Evolutionary conservation across 2,888 invertebrate species (phyloP).

Genomic region (Drosophila macrothrix): DNA sequence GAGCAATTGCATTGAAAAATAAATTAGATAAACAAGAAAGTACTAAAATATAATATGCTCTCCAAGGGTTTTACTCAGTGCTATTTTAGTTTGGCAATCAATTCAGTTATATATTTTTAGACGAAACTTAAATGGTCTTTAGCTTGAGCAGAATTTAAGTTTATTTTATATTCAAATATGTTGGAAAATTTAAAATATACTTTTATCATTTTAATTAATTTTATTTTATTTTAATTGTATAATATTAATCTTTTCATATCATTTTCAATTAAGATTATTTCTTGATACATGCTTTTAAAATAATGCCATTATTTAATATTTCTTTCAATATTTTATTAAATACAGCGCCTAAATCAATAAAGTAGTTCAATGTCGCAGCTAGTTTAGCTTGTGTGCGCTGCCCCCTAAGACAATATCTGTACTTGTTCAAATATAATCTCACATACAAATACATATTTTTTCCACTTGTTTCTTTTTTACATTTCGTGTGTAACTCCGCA

Average conservation of each 20-base stretch:
- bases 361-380: slow-evolving; percentile 37
- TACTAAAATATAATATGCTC: not conserved
- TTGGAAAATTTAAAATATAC: not conserved
- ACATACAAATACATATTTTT: not conserved
- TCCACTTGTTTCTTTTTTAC: not conserved
- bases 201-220: not conserved
- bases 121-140: not conserved
- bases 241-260: not conserved
- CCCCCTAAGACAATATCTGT: slow-evolving; percentile 35
- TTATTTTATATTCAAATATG: not conserved
- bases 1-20: not conserved
- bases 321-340: not conserved
- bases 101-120: not conserved
- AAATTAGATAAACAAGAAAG: not conserved
- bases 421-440: slow-evolving; percentile 38
- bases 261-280: not conserved
- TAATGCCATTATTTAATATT: not conserved
- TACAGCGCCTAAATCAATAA: not conserved
- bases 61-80: not conserved
- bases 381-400: slow-evolving; percentile 17
- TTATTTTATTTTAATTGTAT: no score
- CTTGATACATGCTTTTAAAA: not conserved
- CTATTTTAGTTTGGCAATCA: not conserved
- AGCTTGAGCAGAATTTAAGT: not conserved
- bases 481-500: not conserved